Percentiles rank a stretch among this genome's conserved stretches.
Evolutionary conservation across 2,888 invertebrate species (phyloP).

Genomic region (Eucera pruinosa): DNA sequence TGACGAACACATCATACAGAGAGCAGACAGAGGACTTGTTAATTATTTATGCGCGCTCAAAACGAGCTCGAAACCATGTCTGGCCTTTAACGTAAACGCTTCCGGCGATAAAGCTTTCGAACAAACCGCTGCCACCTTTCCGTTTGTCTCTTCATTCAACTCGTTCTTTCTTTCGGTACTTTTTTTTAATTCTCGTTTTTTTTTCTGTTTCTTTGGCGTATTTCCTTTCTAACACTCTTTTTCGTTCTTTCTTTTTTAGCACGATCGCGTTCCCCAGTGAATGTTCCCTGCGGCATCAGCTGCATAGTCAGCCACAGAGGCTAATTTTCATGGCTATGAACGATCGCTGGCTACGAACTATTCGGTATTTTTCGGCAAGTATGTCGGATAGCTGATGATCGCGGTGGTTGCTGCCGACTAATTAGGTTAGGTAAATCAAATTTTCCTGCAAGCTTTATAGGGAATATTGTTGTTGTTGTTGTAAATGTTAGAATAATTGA

Average conservation of each 20-base stretch:
- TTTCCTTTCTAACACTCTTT: background rate
- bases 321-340: constrained; percentile 50
- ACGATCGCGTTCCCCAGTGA: constrained; percentile 7
- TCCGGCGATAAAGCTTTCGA: constrained; percentile 20
- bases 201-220: background rate
- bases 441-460: no score
- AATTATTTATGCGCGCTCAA: constrained; percentile 40
- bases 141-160: no score
- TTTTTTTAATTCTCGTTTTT: background rate
- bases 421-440: constrained; percentile 39
- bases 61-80: constrained; percentile 4
- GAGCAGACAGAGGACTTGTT: constrained; percentile 7
- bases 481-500: no score
- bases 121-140: background rate
- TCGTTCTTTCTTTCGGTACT: background rate
- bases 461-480: no score
- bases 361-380: constrained; percentile 52
- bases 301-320: constrained; percentile 31
- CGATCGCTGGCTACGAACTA: constrained; percentile 25
- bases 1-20: background rate
- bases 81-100: constrained; percentile 1
- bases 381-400: constrained; percentile 43
- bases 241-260: background rate
- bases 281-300: constrained; percentile 45
- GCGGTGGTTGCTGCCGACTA: constrained; percentile 15